Base-by-base conservation (phyloP, 2,888 invertebrate species). In the Acleris holmiana region DNA sequence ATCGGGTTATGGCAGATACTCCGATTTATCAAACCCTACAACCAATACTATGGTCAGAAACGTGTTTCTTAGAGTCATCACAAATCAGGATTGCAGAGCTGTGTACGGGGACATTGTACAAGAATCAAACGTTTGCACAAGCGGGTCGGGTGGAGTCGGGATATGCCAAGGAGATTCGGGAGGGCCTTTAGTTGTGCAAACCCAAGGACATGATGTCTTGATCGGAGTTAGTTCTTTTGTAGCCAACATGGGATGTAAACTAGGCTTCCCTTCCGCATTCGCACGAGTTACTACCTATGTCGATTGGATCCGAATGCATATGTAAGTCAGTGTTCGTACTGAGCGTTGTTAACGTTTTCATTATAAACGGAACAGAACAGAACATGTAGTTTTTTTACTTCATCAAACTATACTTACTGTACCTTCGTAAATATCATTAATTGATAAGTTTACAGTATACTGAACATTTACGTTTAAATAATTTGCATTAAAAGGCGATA, bases 191-290 rank as follows among this genome's bases (percentile, higher is more conserved):
- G 82, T 83, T 4, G 68, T 83, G 41, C 78, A 74, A 51, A 71
- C 74, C 56, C 66, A 75, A 18, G 85, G 83, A 17, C 60, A 76
- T 64, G 78, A 80, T 61, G 69, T 87, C 53, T 67, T 88, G 50
- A 78, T 89, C 19, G 89, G 89, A 10, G 84, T 89, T 25, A 89
- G 89, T 71, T 89, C 88, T 2, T 89, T 88, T 69, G 88, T 88
- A 6, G 88, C 89, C 1, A 66, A 63, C 5, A 79, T 77, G 48
- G 89, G 89, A 21, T 89, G 89, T 68, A 82, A 87, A 67, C 69
- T 87, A 60, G 84, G 85, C 58, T 82, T 73, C 35, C 89, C 89
- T 19, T 89, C 89, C 5, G 89, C 78, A 1, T 89, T 85, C 58
- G 86, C 86, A 6, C 82, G 80, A 71, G 83, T 88, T 6, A 78